Conservation (phyloP, 2,113 vertebrate genomes). For the Nannospalax galili region DNA sequence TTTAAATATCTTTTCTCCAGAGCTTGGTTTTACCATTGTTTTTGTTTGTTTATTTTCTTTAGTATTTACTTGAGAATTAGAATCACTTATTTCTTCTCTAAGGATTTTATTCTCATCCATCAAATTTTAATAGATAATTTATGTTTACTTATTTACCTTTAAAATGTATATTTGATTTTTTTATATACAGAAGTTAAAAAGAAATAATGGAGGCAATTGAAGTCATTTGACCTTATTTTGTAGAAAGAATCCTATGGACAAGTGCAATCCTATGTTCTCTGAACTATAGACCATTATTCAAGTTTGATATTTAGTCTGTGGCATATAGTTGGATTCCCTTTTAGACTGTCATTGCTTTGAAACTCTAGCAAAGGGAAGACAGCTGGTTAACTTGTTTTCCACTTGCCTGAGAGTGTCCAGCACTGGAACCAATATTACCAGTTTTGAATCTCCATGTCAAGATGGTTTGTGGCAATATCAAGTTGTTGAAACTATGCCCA, state of each 20-base stretch:
- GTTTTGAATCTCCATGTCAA: constrained; percentile 64
- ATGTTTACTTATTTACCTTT: constrained; percentile 19
- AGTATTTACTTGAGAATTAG: constrained; percentile 39
- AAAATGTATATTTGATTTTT: constrained; percentile 20
- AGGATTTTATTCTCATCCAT: neutral
- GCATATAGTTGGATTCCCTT: constrained; percentile 8
- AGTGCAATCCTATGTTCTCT: constrained; percentile 12
- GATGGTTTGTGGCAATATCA: constrained; percentile 35
- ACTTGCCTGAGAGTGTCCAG: constrained; percentile 26
- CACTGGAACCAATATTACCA: neutral
- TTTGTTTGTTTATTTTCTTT: neutral
- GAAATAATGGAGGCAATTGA: neutral
- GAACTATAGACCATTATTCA: neutral
- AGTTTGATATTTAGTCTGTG: constrained; percentile 10
- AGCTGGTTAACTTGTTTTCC: constrained; percentile 54
- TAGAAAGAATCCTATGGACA: neutral
- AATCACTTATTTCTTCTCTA: neutral
- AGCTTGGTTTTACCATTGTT: neutral
- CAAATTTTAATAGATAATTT: neutral
- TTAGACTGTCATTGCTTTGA: constrained; percentile 15
- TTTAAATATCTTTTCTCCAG: neutral
- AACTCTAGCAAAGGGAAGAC: constrained; percentile 13
- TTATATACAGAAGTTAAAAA: neutral
- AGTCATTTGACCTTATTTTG: constrained; percentile 3
- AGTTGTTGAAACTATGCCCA: constrained; percentile 20